Conservation (phyloP, 2,888 invertebrate species). For the Scaptomyza cyrtandrae region DNA sequence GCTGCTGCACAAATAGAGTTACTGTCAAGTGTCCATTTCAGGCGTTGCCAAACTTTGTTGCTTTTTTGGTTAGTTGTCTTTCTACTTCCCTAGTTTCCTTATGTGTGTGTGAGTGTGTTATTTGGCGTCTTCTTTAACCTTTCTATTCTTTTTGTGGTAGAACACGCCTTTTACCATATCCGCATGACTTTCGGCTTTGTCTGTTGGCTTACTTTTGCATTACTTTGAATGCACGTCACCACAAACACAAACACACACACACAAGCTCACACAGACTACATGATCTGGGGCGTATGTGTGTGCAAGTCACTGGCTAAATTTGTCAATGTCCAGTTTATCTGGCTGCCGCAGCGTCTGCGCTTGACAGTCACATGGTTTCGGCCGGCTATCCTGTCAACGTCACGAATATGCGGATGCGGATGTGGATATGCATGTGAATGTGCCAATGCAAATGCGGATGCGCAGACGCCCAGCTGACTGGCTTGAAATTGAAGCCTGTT, state of each 20-base stretch:
- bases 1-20: conserved; percentile 69
- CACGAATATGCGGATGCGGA: conserved; percentile 28
- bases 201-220: conserved; percentile 51
- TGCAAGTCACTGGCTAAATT: conserved; percentile 64
- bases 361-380: conserved; percentile 75
- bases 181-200: conserved; percentile 67
- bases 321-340: conserved; percentile 77
- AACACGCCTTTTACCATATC: conserved; percentile 47
- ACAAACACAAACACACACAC: conserved; percentile 10
- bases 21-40: conserved; percentile 79
- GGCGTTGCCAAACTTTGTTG: conserved; percentile 69
- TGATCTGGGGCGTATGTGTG: conserved; percentile 37
- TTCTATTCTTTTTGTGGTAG: conserved; percentile 11
- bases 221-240: conserved; percentile 47
- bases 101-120: conserved; percentile 20
- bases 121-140: conserved; percentile 8
- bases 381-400: conserved; percentile 60
- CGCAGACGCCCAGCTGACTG: conserved; percentile 36
- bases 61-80: conserved; percentile 59
- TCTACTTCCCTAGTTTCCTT: conserved; percentile 4
- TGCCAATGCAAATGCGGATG: conserved; percentile 23
- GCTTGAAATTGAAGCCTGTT: conserved; percentile 48
- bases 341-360: conserved; percentile 55
- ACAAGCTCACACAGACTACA: conserved; percentile 2
- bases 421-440: conserved; percentile 13